Evolutionary conservation across 35 echinoderm and acorn worm species (phyloP).

Genomic region (Lytechinus variegatus): DNA sequence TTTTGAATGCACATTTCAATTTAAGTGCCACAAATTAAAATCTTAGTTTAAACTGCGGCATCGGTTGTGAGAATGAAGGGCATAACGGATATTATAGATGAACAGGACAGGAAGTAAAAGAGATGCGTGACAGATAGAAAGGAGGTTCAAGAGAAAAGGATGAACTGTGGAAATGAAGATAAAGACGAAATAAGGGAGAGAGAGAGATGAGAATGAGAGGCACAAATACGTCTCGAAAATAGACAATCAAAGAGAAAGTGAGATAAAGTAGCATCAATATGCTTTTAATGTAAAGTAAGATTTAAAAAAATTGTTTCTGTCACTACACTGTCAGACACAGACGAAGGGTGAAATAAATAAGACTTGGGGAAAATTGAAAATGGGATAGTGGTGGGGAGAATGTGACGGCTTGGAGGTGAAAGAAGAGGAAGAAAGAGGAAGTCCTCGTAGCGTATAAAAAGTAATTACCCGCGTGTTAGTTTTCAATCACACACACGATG

Average conservation of each 20-base stretch:
- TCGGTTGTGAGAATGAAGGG: not conserved
- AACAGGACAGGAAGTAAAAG: no score
- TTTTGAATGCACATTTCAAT: no score
- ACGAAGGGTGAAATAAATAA: not conserved
- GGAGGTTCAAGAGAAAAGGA: no score
- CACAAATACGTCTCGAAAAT: not conserved
- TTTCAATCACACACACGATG: conserved; percentile 2
- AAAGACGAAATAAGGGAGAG: no score
- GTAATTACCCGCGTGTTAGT: conserved; percentile 18
- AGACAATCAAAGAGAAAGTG: not conserved
- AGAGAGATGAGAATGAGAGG: no score
- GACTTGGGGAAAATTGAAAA: not conserved
- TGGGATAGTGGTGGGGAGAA: not conserved
- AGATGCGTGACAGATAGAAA: no score
- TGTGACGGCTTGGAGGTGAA: not conserved
- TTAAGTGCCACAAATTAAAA: no score
- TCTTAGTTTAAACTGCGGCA: not conserved
- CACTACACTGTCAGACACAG: not conserved
- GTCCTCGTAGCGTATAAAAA: not conserved
- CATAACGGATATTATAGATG: not conserved
- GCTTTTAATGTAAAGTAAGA: not conserved
- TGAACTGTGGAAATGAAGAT: no score
- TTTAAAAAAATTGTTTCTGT: no score
- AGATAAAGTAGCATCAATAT: not conserved
- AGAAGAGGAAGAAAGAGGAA: not conserved